Evolutionary conservation across 2,888 invertebrate genomes (phyloP), one percentile per base, ranked within the genome.

Genomic region (Stenurella melanura): DNA sequence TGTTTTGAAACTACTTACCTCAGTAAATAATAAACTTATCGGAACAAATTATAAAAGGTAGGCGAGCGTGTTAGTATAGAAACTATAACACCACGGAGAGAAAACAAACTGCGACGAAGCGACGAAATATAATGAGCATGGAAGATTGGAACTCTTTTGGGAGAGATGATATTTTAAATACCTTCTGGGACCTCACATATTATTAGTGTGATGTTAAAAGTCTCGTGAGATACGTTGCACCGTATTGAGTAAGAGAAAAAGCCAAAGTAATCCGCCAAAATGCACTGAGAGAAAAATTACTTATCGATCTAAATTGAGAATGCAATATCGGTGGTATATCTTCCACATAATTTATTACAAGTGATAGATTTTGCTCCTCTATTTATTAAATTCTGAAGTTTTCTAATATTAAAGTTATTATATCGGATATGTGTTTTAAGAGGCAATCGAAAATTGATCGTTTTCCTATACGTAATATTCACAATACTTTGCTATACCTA

Each of bases 271-370:
- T 50, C n/a, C 5, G n/a, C n/a, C 50, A 15, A 50, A 50, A n/a
- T 50, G 50, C 50, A n/a, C 50, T 7, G n/a, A 50, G 50, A 50
- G 50, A 50, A 50, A 50, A 50, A 50, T 50, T 50, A 50, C 50
- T 50, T 50, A 50, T 50, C 50, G 50, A 50, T 50, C 50, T 50
- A 50, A 50, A 50, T 50, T n/a, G 50, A 50, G 30, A 50, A 50
- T 42, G 42, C 42, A 42, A 42, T 42, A 42, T 12, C 42, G 42
- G 15, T n/a, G 6, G 6, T n/a, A 50, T 50, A 50, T 50, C 50
- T n/a, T n/a, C 50, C 50, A 50, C 50, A 50, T 50, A 50, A 50
- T 50, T 15, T 50, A 50, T n/a, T n/a, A n/a, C n/a, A 50, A n/a
- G 50, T 50, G 15, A 50, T 50, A 50, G 50, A 15, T 50, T 50